Percentiles rank a stretch among this genome's conserved stretches.
Evolutionary conservation across 2,888 invertebrate species (phyloP).

Genomic region (Luperina nickerlii): DNA sequence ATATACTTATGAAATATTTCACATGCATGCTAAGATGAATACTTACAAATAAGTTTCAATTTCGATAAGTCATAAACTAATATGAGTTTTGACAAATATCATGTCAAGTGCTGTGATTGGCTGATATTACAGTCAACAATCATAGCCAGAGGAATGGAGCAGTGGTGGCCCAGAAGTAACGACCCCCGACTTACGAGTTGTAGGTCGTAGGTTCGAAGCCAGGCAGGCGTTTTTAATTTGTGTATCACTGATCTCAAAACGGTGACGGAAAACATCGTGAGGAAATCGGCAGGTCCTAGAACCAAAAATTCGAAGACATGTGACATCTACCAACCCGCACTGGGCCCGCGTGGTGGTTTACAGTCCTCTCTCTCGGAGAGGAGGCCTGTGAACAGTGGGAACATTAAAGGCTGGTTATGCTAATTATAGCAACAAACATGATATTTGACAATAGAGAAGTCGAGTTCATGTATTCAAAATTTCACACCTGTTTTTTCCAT

Average conservation of each 20-base stretch:
- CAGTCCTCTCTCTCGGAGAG: too few species aligned
- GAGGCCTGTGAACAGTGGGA: background rate
- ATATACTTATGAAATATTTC: constrained; percentile 17
- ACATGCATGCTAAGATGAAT: background rate
- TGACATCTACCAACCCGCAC: background rate
- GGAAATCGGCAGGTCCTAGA: background rate
- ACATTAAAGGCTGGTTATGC: background rate
- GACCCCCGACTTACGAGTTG: too few species aligned
- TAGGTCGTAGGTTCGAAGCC: too few species aligned
- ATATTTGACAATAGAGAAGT: background rate
- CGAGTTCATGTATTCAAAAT: background rate
- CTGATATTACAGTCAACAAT: background rate
- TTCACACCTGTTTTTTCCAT: background rate
- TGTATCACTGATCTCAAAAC: background rate
- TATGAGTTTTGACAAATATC: constrained; percentile 5
- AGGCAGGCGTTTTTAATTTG: too few species aligned
- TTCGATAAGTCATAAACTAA: background rate
- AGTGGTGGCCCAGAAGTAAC: too few species aligned
- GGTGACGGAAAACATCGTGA: background rate
- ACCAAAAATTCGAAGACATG: background rate
- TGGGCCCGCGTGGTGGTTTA: too few species aligned
- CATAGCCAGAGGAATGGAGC: background rate
- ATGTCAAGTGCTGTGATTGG: background rate
- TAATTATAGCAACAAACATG: background rate
- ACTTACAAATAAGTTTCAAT: constrained; percentile 9